Conservation (phyloP, 2,888 invertebrate genomes). For the Pseudococcus longispinus region DNA sequence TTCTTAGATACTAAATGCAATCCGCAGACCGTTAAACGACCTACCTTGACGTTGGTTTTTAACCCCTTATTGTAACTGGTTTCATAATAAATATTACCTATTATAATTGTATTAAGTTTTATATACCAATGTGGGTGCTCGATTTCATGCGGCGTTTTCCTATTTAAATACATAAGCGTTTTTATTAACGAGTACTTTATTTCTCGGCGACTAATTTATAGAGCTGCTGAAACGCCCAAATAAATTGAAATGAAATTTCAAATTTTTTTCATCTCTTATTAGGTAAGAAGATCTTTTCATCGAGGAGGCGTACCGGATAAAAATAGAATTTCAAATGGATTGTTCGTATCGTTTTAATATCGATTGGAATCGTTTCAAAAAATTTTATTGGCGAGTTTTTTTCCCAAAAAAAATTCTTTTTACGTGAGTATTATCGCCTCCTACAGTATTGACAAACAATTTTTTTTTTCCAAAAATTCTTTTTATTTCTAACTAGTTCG, state of each 20-base stretch:
- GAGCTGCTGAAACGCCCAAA: background rate
- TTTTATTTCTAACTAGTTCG: background rate
- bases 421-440: background rate
- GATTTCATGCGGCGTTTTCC: background rate
- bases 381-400: background rate
- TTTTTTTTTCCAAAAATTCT: background rate
- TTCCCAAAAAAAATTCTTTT: background rate
- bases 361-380: background rate
- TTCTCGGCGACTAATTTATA: background rate
- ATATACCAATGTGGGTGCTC: background rate
- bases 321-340: background rate
- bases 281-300: background rate
- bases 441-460: background rate
- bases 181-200: background rate
- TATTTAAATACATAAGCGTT: background rate
- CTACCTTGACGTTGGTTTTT: constrained; percentile 26
- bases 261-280: background rate
- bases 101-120: background rate
- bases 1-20: background rate
- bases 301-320: background rate
- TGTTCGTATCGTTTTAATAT: background rate
- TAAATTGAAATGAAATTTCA: background rate
- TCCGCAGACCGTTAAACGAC: background rate
- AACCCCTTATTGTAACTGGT: constrained; percentile 8
- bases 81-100: background rate